Percentiles rank a stretch among this genome's conserved stretches.
These are phyloP conservation scores for Tympanuchus pallidicinctus DNA, from an alignment of 2,113 vertebrate species.

Conservation along the genomic window DNA sequence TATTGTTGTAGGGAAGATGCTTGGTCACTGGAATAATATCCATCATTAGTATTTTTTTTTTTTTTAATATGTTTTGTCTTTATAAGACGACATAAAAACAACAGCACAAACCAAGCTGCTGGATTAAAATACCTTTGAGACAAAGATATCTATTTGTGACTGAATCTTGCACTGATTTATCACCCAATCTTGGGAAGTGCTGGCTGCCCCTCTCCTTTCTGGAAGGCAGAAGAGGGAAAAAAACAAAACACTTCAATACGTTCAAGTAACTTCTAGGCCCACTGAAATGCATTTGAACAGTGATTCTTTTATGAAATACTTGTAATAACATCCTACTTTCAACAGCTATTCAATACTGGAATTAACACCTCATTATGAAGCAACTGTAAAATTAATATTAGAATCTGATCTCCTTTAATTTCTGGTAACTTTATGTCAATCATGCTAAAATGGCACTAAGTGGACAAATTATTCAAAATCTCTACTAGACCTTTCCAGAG, in stretches of 20 bases:
- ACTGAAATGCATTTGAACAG: neutral
- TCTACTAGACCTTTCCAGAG: conserved; percentile 2
- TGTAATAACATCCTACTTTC: neutral
- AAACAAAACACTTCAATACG: neutral
- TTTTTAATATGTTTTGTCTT: neutral
- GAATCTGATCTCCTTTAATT: neutral
- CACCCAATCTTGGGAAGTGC: neutral
- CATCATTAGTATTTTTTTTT: neutral
- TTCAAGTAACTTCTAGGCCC: neutral
- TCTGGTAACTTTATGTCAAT: conserved; percentile 1
- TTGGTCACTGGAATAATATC: neutral
- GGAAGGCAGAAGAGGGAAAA: neutral
- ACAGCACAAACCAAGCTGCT: neutral
- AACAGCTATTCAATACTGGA: neutral
- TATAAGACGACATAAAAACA: neutral
- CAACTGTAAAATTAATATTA: neutral
- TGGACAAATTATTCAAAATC: conserved; percentile 36
- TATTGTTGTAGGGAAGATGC: neutral
- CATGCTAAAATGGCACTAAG: conserved; percentile 12
- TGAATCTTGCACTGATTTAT: neutral
- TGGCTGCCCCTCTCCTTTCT: neutral
- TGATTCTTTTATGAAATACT: neutral
- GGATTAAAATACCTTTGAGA: neutral
- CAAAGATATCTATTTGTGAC: neutral
- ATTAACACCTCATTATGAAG: neutral